Conservation (phyloP, 2,113 vertebrate genomes). For the Channa maculata region DNA sequence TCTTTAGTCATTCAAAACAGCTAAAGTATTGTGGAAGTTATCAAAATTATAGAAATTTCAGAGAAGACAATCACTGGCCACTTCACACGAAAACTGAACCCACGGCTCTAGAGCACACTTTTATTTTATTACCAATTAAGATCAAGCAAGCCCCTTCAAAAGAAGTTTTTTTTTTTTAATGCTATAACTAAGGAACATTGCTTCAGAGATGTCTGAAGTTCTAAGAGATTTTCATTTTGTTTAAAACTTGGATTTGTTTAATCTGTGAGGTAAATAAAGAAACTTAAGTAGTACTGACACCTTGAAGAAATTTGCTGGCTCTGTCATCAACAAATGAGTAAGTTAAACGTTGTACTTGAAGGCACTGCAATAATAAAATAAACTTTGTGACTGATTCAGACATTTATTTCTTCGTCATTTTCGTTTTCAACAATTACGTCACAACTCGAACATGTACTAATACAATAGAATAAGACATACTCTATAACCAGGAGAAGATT, state of each 20-base stretch:
- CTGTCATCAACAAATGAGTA: slow-evolving; percentile 5
- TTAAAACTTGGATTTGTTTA: slow-evolving; percentile 20
- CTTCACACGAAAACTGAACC: slow-evolving; percentile 7
- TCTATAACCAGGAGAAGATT: background rate
- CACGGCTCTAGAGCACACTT: background rate
- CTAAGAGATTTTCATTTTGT: slow-evolving; percentile 5
- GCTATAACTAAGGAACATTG: background rate
- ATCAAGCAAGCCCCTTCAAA: slow-evolving; percentile 21
- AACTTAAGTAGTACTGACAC: slow-evolving; percentile 4
- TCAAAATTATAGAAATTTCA: slow-evolving; percentile 1
- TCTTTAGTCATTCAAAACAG: background rate
- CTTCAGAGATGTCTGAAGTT: background rate
- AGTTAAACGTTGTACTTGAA: slow-evolving; percentile 38
- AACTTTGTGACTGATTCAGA: slow-evolving; percentile 42
- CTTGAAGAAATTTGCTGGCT: slow-evolving; percentile 16
- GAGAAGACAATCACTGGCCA: background rate
- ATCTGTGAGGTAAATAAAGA: slow-evolving; percentile 11
- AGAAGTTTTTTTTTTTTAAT: background rate
- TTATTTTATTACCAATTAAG: background rate
- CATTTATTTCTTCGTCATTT: slow-evolving; percentile 17
- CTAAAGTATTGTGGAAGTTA: slow-evolving; percentile 1
- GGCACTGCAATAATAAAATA: slow-evolving; percentile 37
- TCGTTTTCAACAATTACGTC: too few relatives aligned
- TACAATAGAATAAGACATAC: background rate
- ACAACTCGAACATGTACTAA: too few relatives aligned